Evolutionary conservation across 1,140 invertebrate genomes (phyloP), one percentile per base, ranked within the genome.

Genomic region (Tetramorium simillimum): DNA sequence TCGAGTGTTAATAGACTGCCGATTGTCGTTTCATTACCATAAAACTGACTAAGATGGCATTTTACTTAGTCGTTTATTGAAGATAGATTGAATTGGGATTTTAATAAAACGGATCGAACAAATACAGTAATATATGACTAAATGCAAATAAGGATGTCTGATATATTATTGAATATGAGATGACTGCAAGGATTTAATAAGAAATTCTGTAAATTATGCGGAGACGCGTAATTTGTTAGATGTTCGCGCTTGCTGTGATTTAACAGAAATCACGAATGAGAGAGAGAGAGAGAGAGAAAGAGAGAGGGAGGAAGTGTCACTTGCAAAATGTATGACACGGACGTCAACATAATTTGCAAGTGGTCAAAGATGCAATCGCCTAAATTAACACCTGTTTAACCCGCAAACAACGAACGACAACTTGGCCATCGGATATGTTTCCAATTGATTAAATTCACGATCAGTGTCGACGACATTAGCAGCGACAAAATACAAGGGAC

Each of bases 391-490:
- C 3, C 18, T 51, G 9, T 82, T 73, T 28, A 58, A 18, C 4
- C 5, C 7, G 5, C 18, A 58, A 56, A 69, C 21, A 43, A 72
- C 10, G 21, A 67, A 67, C n/a, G n/a, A 58, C 2, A 33, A 12
- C 12, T 21, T 12, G 43, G 14, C 5, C 21, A 16, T 14, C 40
- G 16, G 18, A 60, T 43, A 40, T 2, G 37, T 43, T 33, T 46
- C 16, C 16, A n/a, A 40, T 10, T 24, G 4, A 46, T 81, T 40
- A 43, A 72, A 72, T 46, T 28, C 3, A 40, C 3, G 65, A 65
- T 51, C 33, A 76, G 28, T 21, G 46, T 65, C 24, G 24, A 78
- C 24, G 24, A 78, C 65, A 49, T 65, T 46, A 78, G 10, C n/a
- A 67, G 14, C 24, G 10, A n/a, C 12, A 78, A 65, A 21, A 65